Conservation (phyloP, 2,797 vertebrate genomes). For the Lagodon rhomboides region DNA sequence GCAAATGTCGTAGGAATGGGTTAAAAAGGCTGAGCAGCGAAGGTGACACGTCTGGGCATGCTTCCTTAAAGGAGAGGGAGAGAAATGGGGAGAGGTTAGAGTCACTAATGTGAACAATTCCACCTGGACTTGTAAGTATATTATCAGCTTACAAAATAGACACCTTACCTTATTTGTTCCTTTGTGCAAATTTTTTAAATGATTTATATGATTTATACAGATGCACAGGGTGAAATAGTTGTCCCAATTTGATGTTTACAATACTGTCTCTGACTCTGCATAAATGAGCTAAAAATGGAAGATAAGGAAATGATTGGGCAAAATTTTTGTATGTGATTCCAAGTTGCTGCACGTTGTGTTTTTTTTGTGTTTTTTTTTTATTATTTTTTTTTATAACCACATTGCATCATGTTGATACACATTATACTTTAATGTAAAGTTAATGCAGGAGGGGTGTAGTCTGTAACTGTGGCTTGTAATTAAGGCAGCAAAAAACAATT, state of each 20-base stretch:
- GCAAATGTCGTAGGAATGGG: conserved; percentile 77
- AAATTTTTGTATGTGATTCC: not conserved
- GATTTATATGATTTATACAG: conserved; percentile 4
- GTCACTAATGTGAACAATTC: conserved; percentile 63
- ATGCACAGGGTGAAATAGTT: not conserved
- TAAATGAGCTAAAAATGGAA: not conserved
- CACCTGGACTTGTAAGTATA: conserved; percentile 54
- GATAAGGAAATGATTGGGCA: conserved; percentile 29
- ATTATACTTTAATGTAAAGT: not conserved
- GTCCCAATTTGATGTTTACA: conserved; percentile 14
- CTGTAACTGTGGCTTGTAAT: not conserved
- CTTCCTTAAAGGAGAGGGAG: conserved; percentile 72
- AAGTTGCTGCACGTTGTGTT: not conserved
- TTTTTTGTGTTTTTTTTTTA: not conserved
- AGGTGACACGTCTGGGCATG: conserved; percentile 83
- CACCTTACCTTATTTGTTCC: conserved; percentile 43
- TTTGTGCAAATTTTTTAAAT: conserved; percentile 19
- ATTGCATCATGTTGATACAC: not conserved
- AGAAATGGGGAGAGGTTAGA: conserved; percentile 72
- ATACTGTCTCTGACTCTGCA: not conserved
- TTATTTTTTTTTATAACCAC: too few species aligned
- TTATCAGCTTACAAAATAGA: conserved; percentile 43
- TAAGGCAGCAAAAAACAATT: not conserved
- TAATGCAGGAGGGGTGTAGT: not conserved
- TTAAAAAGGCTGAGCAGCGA: conserved; percentile 78